Evolutionary conservation across 2,888 invertebrate genomes (phyloP).

Genomic region (Lordiphosa fenestrarum): DNA sequence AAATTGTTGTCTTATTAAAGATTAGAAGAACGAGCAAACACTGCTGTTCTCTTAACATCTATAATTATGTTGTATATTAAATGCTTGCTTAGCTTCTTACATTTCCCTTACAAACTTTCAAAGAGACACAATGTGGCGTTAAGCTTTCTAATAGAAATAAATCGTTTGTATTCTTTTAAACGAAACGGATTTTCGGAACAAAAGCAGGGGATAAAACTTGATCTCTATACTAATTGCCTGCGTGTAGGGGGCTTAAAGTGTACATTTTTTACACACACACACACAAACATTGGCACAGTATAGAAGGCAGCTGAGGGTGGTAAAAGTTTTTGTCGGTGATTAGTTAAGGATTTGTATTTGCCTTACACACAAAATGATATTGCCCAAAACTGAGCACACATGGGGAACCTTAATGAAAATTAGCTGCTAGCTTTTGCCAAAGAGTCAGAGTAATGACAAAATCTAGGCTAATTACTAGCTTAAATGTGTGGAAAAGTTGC

Average conservation of each 20-base stretch:
- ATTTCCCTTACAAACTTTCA: too few species aligned
- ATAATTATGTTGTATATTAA: too few species aligned
- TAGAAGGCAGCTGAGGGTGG: constrained; percentile 40
- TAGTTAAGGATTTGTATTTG: constrained; percentile 54
- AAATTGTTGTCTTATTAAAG: too few species aligned
- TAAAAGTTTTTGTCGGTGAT: constrained; percentile 49
- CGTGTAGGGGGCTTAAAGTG: constrained; percentile 13
- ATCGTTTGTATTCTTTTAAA: background rate
- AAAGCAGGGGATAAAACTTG: background rate
- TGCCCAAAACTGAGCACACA: constrained; percentile 1
- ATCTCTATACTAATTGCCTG: constrained; percentile 45
- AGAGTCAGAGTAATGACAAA: background rate
- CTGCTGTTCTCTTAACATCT: too few species aligned
- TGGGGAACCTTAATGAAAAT: constrained; percentile 35
- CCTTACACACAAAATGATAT: constrained; percentile 4
- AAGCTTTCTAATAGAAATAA: too few species aligned
- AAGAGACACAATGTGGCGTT: too few species aligned
- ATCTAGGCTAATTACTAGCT: constrained; percentile 43
- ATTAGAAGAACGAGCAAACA: too few species aligned
- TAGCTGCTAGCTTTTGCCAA: constrained; percentile 21
- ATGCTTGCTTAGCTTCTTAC: too few species aligned
- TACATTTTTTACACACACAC: constrained; percentile 11
- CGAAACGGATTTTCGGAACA: background rate
- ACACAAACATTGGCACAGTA: constrained; percentile 8
- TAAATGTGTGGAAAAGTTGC: constrained; percentile 27